Base-by-base conservation (phyloP, 2,113 vertebrate species). In the Calonectris borealis region DNA sequence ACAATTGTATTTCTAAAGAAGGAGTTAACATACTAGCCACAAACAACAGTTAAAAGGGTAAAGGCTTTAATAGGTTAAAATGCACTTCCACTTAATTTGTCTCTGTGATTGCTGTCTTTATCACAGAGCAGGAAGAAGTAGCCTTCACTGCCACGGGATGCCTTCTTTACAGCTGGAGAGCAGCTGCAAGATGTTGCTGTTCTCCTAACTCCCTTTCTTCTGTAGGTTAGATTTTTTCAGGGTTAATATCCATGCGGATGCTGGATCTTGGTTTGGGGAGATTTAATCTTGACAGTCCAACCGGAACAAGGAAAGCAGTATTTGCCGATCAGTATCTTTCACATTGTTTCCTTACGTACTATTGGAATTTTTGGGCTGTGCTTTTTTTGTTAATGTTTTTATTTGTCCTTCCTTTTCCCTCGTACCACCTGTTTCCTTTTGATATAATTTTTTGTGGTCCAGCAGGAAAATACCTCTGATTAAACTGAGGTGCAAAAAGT, bases 391-490 rank as follows among this genome's bases (percentile, higher is more conserved):
- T 93, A 73, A 70, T 94, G 57, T 94, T 95, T 92, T 82, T 82
- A 40, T 94, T 93, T 96, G 92, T 86, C 48, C 61, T 96, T 93
- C 93, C 91, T 94, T 51, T 96, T 96, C 90, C 92, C 16, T 91
- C 61, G 49, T 75, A 62, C 83, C 81, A 68, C 83, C 77, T 97
- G 94, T 94, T 97, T 96, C 97, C 97, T 95, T 88, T 92, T 0
- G 69, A 96, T 96, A 95, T 2, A 52, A 40, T 36, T 81, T 91
- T 65, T 62, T 75, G 32, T 71, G 25, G 36, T 76, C 61, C 44
- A 61, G 44, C 76, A 91, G 95, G 83, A 90, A 92, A 88, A 90
- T 78, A 65, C 4, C 12, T 79, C 80, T 52, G 52, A 68, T 91
- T 91, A 84, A 93, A 86, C 52, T 29, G 52, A 84, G 9, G 20